A percentile compares a stretch with the other conserved stretches of the same genome.
These are phyloP conservation scores for Lordiphosa fenestrarum DNA, from an alignment of 2,888 invertebrate species.

Conservation along the genomic window DNA sequence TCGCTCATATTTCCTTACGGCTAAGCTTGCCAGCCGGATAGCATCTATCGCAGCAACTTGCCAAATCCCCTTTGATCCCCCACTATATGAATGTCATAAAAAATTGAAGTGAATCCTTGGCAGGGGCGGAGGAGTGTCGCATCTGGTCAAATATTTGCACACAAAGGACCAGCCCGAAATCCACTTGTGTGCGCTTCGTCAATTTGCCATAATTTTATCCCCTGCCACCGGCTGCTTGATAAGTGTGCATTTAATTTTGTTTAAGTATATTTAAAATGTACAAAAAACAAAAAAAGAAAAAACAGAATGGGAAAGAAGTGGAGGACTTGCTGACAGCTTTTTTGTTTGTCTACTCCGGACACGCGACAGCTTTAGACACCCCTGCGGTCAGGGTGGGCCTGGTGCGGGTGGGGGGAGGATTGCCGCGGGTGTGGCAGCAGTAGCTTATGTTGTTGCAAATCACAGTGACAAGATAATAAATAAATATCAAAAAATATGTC, in stretches of 20 bases:
- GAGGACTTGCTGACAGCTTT: slow-evolving; percentile 68
- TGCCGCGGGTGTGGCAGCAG: slow-evolving; percentile 45
- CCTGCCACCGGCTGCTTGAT: slow-evolving; percentile 22
- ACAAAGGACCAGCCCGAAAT: slow-evolving; percentile 33
- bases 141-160: slow-evolving; percentile 77
- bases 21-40: slow-evolving; percentile 43
- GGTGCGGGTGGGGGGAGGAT: not conserved
- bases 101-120: slow-evolving; percentile 66
- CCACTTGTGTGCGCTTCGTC: slow-evolving; percentile 56
- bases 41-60: slow-evolving; percentile 35
- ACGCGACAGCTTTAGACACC: slow-evolving; percentile 59
- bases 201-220: slow-evolving; percentile 49
- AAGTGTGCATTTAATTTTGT: slow-evolving; percentile 70
- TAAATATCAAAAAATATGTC: slow-evolving; percentile 79
- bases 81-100: slow-evolving; percentile 68
- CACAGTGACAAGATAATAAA: slow-evolving; percentile 78
- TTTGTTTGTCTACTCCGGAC: slow-evolving; percentile 55
- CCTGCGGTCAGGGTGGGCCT: slow-evolving; percentile 39
- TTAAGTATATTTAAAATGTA: slow-evolving; percentile 61
- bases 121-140: slow-evolving; percentile 40
- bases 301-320: slow-evolving; percentile 23
- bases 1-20: slow-evolving; percentile 59
- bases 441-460: slow-evolving; percentile 63
- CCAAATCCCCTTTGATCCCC: slow-evolving; percentile 67
- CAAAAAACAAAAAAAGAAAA: slow-evolving; percentile 18